Percentiles rank a stretch among this genome's conserved stretches.
Evolutionary conservation across 1,140 invertebrate species (phyloP).

Genomic region (Leptestheria dahalacensis): DNA sequence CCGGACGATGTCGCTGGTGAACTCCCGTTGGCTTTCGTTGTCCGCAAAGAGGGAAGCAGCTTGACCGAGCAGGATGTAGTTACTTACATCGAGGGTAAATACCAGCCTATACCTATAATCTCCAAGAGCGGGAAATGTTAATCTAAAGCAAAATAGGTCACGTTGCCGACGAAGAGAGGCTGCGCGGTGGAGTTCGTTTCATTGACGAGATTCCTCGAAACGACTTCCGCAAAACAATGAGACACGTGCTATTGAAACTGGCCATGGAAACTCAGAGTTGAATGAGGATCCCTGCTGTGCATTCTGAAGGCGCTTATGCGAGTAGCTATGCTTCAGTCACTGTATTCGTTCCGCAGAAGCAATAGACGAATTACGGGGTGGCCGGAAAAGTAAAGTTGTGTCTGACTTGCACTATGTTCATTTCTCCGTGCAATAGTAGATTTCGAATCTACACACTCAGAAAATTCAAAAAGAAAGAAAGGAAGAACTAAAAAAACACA

Average conservation of each 20-base stretch:
- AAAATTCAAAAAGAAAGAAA: too few species aligned
- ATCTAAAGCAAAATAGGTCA: not conserved
- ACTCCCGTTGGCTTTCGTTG: slow-evolving; percentile 59
- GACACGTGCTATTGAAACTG: not conserved
- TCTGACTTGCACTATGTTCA: too few species aligned
- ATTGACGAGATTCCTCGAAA: slow-evolving; percentile 4
- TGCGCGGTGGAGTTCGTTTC: slow-evolving; percentile 1
- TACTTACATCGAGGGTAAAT: slow-evolving; percentile 20
- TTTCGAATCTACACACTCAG: too few species aligned
- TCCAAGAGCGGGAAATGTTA: not conserved
- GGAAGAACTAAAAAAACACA: too few species aligned
- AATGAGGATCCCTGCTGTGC: too few species aligned
- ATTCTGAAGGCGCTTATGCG: too few species aligned
- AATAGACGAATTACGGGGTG: too few species aligned
- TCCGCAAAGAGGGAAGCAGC: slow-evolving; percentile 34
- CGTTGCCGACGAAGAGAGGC: not conserved
- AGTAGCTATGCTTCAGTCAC: too few species aligned
- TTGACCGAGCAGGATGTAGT: slow-evolving; percentile 21
- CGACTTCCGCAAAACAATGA: not conserved
- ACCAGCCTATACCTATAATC: not conserved
- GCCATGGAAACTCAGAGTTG: not conserved
- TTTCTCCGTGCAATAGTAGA: too few species aligned
- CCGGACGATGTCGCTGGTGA: slow-evolving; percentile 54
- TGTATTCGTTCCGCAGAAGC: too few species aligned
- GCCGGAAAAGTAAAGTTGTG: too few species aligned